These are phyloP conservation scores for Tringa solitaria DNA, from an alignment of 2,113 vertebrate genomes.

Conservation along the genomic window DNA sequence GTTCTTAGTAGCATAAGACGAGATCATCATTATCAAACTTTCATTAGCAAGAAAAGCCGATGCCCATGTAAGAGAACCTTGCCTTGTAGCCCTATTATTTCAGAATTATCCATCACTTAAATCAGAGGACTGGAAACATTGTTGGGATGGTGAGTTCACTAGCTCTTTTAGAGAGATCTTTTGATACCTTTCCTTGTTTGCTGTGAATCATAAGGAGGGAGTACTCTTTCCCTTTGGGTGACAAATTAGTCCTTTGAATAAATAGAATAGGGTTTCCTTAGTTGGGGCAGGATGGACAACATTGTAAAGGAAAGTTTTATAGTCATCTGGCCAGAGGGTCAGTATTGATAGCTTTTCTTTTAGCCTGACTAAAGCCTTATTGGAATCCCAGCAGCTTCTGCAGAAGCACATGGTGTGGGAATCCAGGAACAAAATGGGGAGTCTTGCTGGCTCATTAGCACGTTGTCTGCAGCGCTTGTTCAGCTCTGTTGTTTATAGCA, in stretches of 20 bases:
- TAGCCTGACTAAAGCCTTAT: not conserved
- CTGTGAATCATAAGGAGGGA: not conserved
- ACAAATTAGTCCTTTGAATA: not conserved
- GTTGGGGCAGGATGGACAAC: not conserved
- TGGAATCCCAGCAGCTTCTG: not conserved
- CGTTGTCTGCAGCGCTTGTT: not conserved
- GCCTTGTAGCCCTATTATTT: not conserved
- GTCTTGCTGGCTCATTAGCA: not conserved
- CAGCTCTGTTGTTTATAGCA: not conserved
- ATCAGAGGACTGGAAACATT: not conserved
- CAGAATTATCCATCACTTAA: not conserved
- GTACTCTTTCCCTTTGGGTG: not conserved
- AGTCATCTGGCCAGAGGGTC: not conserved
- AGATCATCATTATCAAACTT: not conserved
- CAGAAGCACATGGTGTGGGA: not conserved
- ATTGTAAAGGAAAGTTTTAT: not conserved
- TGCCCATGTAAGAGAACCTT: not conserved
- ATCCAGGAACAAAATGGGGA: not conserved
- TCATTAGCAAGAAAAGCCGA: not conserved
- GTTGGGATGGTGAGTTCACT: not conserved
- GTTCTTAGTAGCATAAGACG: not conserved
- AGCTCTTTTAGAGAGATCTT: not conserved
- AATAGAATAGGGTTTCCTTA: not conserved
- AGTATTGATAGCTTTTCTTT: not conserved
- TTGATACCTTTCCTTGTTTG: not conserved